Percentiles rank a stretch among this genome's conserved stretches.
These are phyloP conservation scores for Ectropis crepuscularia DNA, from an alignment of 2,888 invertebrate genomes.

Conservation along the genomic window DNA sequence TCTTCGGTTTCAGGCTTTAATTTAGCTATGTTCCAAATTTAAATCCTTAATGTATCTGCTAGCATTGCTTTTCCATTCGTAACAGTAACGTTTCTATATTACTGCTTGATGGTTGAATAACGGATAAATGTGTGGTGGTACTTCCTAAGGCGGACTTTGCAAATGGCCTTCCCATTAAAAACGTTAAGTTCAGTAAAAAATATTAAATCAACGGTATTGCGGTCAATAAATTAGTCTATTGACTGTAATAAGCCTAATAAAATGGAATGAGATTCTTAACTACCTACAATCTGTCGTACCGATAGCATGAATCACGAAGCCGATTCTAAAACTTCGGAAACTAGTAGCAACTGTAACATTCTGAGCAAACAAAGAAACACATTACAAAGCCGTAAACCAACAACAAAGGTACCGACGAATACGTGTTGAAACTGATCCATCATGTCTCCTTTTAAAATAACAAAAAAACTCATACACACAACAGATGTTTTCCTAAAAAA, in stretches of 20 bases:
- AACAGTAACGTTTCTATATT: no score
- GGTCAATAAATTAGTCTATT: slow-evolving; percentile 8
- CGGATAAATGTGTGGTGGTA: no score
- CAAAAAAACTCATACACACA: slow-evolving; percentile 79
- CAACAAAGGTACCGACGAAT: slow-evolving; percentile 82
- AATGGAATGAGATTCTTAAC: slow-evolving; percentile 18
- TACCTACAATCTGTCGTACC: slow-evolving; percentile 20
- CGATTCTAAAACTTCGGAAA: slow-evolving; percentile 64
- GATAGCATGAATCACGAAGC: slow-evolving; percentile 43
- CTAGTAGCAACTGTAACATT: slow-evolving; percentile 71
- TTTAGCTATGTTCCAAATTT: no score
- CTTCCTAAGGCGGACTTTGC: no score
- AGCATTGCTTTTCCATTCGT: no score
- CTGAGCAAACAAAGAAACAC: slow-evolving; percentile 83
- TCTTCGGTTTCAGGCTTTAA: no score
- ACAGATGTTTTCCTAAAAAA: slow-evolving; percentile 83
- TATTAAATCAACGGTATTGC: not conserved
- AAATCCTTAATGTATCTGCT: no score
- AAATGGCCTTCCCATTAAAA: no score
- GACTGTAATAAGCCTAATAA: slow-evolving; percentile 22
- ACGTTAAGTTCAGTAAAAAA: not conserved
- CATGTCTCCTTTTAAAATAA: slow-evolving; percentile 84
- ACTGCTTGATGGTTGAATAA: no score
- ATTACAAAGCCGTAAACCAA: slow-evolving; percentile 82
- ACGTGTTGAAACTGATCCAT: slow-evolving; percentile 85